Conservation (phyloP, 2,888 invertebrate species). For the Acholoe squamosa region DNA sequence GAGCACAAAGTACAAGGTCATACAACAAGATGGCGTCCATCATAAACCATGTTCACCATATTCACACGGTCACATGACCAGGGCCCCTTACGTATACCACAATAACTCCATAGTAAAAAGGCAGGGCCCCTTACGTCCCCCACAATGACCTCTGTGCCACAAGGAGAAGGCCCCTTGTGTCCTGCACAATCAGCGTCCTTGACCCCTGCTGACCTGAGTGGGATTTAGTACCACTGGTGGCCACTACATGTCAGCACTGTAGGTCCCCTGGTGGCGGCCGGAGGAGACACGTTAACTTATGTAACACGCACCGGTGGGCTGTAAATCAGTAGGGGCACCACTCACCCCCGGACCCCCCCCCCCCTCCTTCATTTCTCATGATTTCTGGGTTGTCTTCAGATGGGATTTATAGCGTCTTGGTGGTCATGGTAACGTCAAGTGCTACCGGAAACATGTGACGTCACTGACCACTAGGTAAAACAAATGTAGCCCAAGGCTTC, state of each 20-base stretch:
- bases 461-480: no score
- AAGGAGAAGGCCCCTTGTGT: constrained; percentile 15
- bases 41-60: neutral
- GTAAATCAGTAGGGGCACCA: constrained; percentile 12
- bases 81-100: neutral
- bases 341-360: neutral
- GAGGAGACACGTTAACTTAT: neutral
- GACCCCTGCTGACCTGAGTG: neutral
- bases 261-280: neutral
- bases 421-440: neutral
- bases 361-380: neutral
- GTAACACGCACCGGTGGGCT: neutral
- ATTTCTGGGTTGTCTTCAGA: neutral
- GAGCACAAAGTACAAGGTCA: neutral
- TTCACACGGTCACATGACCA: neutral
- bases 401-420: constrained; percentile 33
- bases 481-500: no score
- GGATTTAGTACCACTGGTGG: neutral
- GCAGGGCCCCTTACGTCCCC: neutral
- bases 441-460: neutral
- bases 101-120: neutral
- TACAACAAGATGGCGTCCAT: neutral
- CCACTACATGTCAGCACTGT: constrained; percentile 11
- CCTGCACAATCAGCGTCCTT: neutral
- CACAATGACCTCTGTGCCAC: neutral